Percentiles rank a stretch among this genome's conserved stretches.
phyloP scores from a whole-genome alignment of 2,797 vertebrate species.

The Acestrorhynchus altus region DNA sequence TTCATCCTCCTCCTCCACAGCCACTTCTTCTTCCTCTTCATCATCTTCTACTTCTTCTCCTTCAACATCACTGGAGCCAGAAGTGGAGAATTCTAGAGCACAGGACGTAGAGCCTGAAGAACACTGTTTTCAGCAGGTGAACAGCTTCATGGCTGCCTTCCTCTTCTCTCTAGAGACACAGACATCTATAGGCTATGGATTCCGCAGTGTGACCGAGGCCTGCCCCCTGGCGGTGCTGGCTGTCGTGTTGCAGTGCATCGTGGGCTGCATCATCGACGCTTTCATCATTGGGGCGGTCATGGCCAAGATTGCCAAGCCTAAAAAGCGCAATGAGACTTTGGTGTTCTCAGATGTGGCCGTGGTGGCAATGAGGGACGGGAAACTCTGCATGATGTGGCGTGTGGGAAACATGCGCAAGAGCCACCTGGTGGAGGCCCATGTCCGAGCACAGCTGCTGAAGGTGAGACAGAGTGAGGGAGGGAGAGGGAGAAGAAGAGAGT shows the following conservation, averaged over 20 bases:
- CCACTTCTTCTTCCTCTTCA: conserved; percentile 66
- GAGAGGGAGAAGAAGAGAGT: neutral
- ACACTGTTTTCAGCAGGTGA: conserved; percentile 89
- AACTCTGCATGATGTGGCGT: conserved; percentile 94
- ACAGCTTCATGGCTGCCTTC: conserved; percentile 93
- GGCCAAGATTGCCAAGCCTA: conserved; percentile 96
- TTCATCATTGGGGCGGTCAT: conserved; percentile 94
- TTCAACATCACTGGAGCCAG: conserved; percentile 59
- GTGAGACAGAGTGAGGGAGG: conserved; percentile 67
- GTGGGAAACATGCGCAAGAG: conserved; percentile 91
- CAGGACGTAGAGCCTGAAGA: conserved; percentile 60
- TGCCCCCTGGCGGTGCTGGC: conserved; percentile 90
- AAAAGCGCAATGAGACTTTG: conserved; percentile 93
- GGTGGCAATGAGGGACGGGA: conserved; percentile 86
- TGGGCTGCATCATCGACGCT: conserved; percentile 94
- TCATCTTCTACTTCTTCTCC: conserved; percentile 63
- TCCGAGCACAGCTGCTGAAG: conserved; percentile 90
- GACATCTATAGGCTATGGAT: conserved; percentile 92
- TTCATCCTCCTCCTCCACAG: conserved; percentile 67
- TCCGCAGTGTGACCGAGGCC: conserved; percentile 91
- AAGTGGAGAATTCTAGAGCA: conserved; percentile 63
- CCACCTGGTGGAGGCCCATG: conserved; percentile 92
- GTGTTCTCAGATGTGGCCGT: conserved; percentile 89
- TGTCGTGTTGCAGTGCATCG: conserved; percentile 92
- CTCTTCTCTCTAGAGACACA: conserved; percentile 90